Base-by-base conservation (phyloP, 2,113 vertebrate genomes). In the Mugil cephalus region DNA sequence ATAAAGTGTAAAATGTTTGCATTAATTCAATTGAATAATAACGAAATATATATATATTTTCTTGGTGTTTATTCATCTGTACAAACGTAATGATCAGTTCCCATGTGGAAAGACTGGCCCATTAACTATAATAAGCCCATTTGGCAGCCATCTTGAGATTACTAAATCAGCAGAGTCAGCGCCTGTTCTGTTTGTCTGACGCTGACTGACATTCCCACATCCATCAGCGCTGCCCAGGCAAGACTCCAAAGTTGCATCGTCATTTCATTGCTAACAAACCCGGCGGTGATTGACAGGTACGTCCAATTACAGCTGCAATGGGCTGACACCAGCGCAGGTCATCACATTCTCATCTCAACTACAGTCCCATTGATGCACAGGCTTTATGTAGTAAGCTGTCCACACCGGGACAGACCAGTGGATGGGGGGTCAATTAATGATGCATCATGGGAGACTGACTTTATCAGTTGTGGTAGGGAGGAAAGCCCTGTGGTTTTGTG, bases 251-350 rank as follows among this genome's bases (percentile, higher is more conserved):
- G 65, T 66, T 61, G 51, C 45, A n/a, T 62, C 36, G 24, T 83
- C 47, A 35, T 61, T 56, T 79, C 24, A 50, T 50, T 42, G 64
- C 47, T 69, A 74, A 74, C 61, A 61, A 36, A 74, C 18, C 39
- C 2, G 74, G 85, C 85, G 73, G 74, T 88, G 89, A 89, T 74
- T 87, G 91, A 61, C 91, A 90, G 77, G 60, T 14, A n/a, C 56
- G 52, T 74, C 83, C 86, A 91, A 87, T 92, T 90, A 88, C 66
- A 64, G 64, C 73, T 19, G 53, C 79, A 59, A 48, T 79, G n/a
- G 64, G 62, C 84, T 82, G 84, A 85, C 83, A 81, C 60, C 62
- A 48, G 71, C 42, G 17, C 68, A 35, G 61, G 83, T 80, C 84
- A 64, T 75, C 67, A 69, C 60, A 74, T 79, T 83, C 56, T 74